Base-by-base conservation (phyloP, 2,888 invertebrate genomes). In the Xylota sylvarum region DNA sequence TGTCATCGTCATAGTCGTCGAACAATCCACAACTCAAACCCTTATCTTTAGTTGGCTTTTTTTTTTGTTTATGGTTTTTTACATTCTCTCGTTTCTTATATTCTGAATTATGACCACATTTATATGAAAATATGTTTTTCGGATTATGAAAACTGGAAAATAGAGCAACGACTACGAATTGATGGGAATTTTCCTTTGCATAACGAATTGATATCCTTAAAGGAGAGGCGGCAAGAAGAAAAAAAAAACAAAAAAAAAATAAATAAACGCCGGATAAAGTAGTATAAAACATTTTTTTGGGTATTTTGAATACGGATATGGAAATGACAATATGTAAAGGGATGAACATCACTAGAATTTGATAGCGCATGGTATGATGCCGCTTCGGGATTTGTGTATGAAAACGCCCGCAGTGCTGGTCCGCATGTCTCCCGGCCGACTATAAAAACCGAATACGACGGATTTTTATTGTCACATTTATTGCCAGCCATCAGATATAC, bases 391-490 rank as follows among this genome's bases (percentile, higher is more conserved):
- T 70, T 69, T 82, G 48, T 30, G 56, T 70, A 56, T 4, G 56
- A 70, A 23, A 76, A 64, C 40, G 69, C 82, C 82, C 76, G 64
- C 76, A 70, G 76, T 30, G 64, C 65, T 46, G 62, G 76, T 82
- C 81, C 69, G 73, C 62, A 69, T 69, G 64, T 62, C 70, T 82
- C 70, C 70, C 76, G 82, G 55, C 64, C 64, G 76, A 65, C 76
- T 64, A 82, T 82, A 82, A 82, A 81, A 82, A 76, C 27, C 76
- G 64, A 76, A 64, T 19, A 62, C 82, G 76, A 70, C 82, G 82
- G 82, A 82, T 76, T 82, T 82, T 82, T 82, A 82, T 76, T 82
- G 76, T 82, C 70, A 76, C 76, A 70, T 82, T 76, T 64, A 82
- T 76, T 76, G 69, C 62, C 70, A 82, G 32, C 30, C 76, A 82